These are phyloP conservation scores for Megalurothrips usitatus DNA, from an alignment of 2,888 invertebrate species.

Conservation along the genomic window DNA sequence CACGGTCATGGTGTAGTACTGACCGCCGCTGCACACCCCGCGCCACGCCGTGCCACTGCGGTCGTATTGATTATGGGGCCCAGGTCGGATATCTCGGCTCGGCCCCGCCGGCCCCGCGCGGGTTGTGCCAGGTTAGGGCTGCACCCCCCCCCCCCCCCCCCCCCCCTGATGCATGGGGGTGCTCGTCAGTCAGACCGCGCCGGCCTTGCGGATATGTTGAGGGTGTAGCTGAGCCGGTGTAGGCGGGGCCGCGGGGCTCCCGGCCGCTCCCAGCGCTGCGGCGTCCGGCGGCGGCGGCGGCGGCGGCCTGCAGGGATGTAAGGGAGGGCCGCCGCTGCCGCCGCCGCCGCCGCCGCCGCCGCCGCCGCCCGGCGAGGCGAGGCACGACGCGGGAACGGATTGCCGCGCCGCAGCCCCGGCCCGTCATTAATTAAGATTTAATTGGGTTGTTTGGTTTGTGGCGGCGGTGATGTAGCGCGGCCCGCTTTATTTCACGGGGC, in stretches of 20 bases:
- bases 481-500: not conserved
- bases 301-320: no score
- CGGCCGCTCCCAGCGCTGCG: no score
- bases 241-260: no score
- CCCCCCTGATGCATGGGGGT: no score
- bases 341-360: no score
- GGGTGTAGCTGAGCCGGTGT: no score
- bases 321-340: no score
- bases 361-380: no score
- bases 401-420: not conserved
- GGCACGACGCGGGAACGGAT: not conserved
- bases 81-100: not conserved
- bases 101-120: not conserved
- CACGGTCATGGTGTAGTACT: not conserved
- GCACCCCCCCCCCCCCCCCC: no score
- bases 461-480: not conserved
- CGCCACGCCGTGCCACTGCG: not conserved
- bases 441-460: slow-evolving; percentile 14
- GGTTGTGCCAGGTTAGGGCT: no score
- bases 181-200: no score
- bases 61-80: not conserved
- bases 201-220: not conserved
- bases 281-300: no score
- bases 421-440: slow-evolving; percentile 15
- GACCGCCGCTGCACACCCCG: not conserved